Percentiles rank a stretch among this genome's conserved stretches.
Conservation (phyloP, 2,797 vertebrate genomes). For the Sciaenops ocellatus region DNA sequence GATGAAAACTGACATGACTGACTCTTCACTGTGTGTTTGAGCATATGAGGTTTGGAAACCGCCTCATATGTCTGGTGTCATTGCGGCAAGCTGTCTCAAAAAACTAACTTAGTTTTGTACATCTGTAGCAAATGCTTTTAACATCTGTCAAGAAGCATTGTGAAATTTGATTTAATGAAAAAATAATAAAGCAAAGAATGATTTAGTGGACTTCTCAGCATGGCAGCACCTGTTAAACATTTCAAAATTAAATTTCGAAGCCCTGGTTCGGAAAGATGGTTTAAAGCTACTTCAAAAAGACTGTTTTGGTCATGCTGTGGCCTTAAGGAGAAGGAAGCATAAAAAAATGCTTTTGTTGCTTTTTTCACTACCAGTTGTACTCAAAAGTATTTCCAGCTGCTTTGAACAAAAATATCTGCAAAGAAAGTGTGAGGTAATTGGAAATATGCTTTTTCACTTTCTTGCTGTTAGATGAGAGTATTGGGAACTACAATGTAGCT, state of each 20-base stretch:
- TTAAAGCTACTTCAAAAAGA: constrained; percentile 3
- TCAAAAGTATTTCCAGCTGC: not conserved
- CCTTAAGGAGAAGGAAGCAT: not conserved
- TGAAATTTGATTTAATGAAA: not conserved
- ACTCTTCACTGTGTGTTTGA: not conserved
- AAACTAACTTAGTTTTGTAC: not conserved
- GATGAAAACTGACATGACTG: constrained; percentile 11
- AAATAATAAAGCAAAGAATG: not conserved
- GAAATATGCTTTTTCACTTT: not conserved
- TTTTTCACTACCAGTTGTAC: not conserved
- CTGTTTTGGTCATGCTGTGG: constrained; percentile 3
- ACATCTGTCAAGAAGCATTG: not conserved
- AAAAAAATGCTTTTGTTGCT: not conserved
- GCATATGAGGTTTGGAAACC: not conserved
- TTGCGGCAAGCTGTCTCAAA: not conserved
- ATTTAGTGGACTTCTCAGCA: not conserved
- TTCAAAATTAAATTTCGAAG: not conserved
- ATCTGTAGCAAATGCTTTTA: not conserved
- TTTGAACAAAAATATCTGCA: not conserved
- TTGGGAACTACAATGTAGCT: too few species aligned
- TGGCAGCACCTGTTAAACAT: not conserved
- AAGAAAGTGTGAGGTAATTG: not conserved
- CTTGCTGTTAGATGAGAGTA: not conserved
- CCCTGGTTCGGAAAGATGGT: not conserved
- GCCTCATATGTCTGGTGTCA: not conserved